These are phyloP conservation scores for Xenopus borealis DNA, from an alignment of 2,113 vertebrate genomes.

Conservation along the genomic window DNA sequence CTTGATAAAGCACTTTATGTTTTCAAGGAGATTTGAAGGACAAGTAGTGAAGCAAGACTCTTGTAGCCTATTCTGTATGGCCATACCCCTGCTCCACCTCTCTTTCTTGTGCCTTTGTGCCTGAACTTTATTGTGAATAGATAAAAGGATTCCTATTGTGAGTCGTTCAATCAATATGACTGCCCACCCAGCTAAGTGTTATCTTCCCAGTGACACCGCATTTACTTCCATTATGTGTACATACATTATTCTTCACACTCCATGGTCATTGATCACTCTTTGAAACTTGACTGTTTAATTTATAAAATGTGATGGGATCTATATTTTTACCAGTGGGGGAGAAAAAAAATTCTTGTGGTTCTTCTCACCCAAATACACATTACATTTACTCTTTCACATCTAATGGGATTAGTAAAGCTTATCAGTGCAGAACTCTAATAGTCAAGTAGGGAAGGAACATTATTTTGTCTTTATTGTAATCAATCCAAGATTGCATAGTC, in stretches of 20 bases:
- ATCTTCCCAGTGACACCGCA: slow-evolving; percentile 25
- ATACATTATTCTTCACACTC: slow-evolving; percentile 27
- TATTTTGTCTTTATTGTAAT: not conserved
- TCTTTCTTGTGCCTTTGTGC: not conserved
- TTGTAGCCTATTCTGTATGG: not conserved
- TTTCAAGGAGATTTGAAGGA: slow-evolving; percentile 18
- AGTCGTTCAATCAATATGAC: slow-evolving; percentile 26
- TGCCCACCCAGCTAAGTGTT: slow-evolving; percentile 30
- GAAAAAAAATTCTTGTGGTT: not conserved
- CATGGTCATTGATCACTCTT: slow-evolving; percentile 20
- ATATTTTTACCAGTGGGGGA: not conserved
- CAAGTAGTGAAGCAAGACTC: not conserved
- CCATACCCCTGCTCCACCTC: slow-evolving; percentile 6
- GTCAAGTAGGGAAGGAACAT: not conserved
- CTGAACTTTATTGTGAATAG: slow-evolving; percentile 19
- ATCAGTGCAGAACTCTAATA: not conserved
- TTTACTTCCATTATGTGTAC: slow-evolving; percentile 31
- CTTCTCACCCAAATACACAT: not conserved
- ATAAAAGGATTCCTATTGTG: slow-evolving; percentile 38
- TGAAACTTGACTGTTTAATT: slow-evolving; percentile 27
- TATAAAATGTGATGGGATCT: slow-evolving; percentile 20
- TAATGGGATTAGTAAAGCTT: no score
- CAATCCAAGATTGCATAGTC: no score
- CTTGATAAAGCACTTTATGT: no score
- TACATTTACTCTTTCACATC: not conserved